Evolutionary conservation across 2,888 invertebrate species (phyloP), one percentile per base, ranked within the genome.

Genomic region (Zhuqinia jingwanae): DNA sequence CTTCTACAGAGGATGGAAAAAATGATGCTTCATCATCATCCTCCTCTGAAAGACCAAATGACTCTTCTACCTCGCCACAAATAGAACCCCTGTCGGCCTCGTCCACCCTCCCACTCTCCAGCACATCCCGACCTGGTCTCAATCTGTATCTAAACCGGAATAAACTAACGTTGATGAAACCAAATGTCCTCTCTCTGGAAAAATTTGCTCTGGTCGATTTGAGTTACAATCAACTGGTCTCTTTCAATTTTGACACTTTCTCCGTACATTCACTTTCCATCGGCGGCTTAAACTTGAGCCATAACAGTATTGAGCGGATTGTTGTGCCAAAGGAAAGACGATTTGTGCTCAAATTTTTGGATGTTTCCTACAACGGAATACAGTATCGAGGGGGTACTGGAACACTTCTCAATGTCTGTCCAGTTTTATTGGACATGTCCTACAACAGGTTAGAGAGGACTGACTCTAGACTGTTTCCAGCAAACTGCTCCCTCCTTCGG

Each of bases 371-470:
- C 87, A 97, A 97, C 92, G 94, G 94, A 89, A 92, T 97, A n/a
- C 70, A 81, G 53, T 87, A 85, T 76, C 45, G 82, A n/a, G 83
- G 81, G 22, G 88, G 89, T 11, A 22, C 25, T 58, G 87, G 87
- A 58, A 89, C 11, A 82, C 81, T 11, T 58, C 78, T 13, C 79
- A 90, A 22, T 91, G 91, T 85, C 88, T 89, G 10, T 88, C 87
- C 15, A 97, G n/a, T n/a, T n/a, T n/a, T 97, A 92, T 95, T 97
- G 75, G 96, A 97, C 92, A 94, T 97, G 89, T 95, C 96, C 89
- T 94, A 94, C 90, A 97, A 97, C 92, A 95, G 95, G 90, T 95
- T 97, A 90, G 94, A 95, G 2, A 94, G 96, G 17, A 95, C 97
- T 92, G 89, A 90, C 56, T 53, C 85, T 8, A 85, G 75, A 25